These are phyloP conservation scores for Caenorhabditis becei DNA, from an alignment of 2,888 invertebrate genomes.

Conservation along the genomic window DNA sequence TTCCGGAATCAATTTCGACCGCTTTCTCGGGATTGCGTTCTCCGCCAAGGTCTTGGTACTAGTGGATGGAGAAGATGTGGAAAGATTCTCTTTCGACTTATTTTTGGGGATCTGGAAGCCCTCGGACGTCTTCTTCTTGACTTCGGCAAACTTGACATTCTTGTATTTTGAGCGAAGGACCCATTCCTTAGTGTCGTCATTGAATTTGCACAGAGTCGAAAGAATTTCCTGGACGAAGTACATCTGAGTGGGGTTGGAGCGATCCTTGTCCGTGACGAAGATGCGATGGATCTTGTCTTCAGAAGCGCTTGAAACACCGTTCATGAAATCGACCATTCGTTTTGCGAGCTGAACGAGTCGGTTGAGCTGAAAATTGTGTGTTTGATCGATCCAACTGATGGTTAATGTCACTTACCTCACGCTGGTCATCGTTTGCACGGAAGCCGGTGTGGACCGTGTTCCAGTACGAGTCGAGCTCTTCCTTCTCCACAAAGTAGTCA, in stretches of 20 bases:
- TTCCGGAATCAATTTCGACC: no score
- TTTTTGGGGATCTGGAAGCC: background rate
- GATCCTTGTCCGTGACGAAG: constrained; percentile 6
- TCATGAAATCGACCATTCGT: background rate
- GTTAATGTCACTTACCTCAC: constrained; percentile 18
- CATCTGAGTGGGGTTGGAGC: constrained; percentile 25
- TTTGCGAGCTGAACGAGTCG: constrained; percentile 18
- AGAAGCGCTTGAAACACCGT: background rate
- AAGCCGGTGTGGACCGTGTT: constrained; percentile 6
- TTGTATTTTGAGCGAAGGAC: constrained; percentile 43
- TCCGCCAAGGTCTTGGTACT: no score
- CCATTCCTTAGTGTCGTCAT: constrained; percentile 63
- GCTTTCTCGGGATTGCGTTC: no score
- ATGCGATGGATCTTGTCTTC: constrained; percentile 10
- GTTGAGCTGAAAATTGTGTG: constrained; percentile 27
- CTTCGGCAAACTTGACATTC: background rate
- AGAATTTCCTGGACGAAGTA: constrained; percentile 67
- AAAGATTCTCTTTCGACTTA: background rate
- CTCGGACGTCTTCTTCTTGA: background rate
- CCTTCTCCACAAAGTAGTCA: constrained; percentile 33
- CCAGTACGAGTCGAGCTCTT: constrained; percentile 35
- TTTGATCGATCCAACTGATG: background rate
- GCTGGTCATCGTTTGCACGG: constrained; percentile 18
- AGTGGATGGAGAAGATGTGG: no score
- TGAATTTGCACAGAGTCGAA: constrained; percentile 55